A percentile compares a stretch with the other conserved stretches of the same genome.
phyloP scores from a whole-genome alignment of 2,113 vertebrate genomes.

The Notothenia rossii region DNA sequence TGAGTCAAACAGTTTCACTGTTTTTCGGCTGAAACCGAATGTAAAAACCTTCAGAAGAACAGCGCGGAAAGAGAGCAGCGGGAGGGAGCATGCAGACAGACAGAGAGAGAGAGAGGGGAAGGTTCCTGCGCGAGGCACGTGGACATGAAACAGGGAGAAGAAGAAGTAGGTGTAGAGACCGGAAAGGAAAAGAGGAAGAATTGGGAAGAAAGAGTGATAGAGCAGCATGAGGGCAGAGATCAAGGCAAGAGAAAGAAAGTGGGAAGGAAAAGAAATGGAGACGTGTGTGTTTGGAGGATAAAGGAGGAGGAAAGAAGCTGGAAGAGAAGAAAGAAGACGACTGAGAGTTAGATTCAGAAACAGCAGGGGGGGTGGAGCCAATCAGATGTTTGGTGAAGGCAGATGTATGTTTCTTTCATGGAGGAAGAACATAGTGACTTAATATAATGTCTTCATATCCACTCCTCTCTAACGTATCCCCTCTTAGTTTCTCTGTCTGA shows the following conservation, averaged over 20 bases:
- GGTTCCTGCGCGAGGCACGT: not conserved
- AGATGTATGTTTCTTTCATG: constrained; percentile 8
- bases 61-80: not conserved
- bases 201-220: not conserved
- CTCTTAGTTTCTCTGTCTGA: not conserved
- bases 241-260: not conserved
- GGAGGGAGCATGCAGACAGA: constrained; percentile 10
- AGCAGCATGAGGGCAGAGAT: constrained; percentile 7
- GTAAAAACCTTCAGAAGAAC: not conserved
- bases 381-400: constrained; percentile 1
- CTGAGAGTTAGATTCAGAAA: not conserved
- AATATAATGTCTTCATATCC: not conserved
- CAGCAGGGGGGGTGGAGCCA: constrained; percentile 6
- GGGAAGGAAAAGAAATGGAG: not conserved
- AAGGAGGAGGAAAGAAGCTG: not conserved
- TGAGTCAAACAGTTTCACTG: not conserved
- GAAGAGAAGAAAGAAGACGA: not conserved
- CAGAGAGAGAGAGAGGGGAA: not conserved
- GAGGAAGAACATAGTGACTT: not conserved
- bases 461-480: not conserved
- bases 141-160: constrained; percentile 2
- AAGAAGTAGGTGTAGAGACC: not conserved
- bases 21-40: not conserved
- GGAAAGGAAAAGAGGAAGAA: not conserved
- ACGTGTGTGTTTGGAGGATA: not conserved